Base-by-base conservation (phyloP, 2,888 invertebrate species). In the Orthonevra nobilis region DNA sequence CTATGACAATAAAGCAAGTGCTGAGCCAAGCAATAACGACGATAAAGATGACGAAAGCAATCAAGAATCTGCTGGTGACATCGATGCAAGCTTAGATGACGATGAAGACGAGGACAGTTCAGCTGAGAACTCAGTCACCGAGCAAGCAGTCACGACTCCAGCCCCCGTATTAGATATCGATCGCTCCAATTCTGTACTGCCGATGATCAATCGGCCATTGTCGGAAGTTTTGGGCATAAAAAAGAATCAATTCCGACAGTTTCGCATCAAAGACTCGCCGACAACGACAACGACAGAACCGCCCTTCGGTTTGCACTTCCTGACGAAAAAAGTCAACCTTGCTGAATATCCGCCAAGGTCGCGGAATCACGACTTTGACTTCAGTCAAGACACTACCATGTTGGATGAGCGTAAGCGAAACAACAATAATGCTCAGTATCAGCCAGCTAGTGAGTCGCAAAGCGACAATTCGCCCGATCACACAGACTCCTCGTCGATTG, bases 171-270 rank as follows among this genome's bases (percentile, higher is more conserved):
- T 54, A 81, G 83, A 66, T 69, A 81, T 10, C 23, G 68, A 17
- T 20, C 81, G 72, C 15, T 73, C 79, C 0, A 89, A 89, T 68
- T 87, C 88, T 0, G 82, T 89, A 26, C 81, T 89, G 58, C 89
- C 89, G n/a, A 89, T 87, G 85, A 89, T 89, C 9, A 89, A 89
- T 83, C 85, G 88, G 0, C 89, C 89, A 2, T 81, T 89, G 28
- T 89, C 89, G 19, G 89, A 89, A 82, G 89, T 89, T 23, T 82
- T 89, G 50, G 89, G 89, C 72, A 89, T 89, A 38, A 89, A 88
- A 61, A 89, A 89, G 82, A 88, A 89, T 79, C 89, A 89, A 82
- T 89, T 89, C 81, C 87, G 87, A 64, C 87, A 88, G 82, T 88
- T 89, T 34, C 86, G 89, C 3, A 85, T 89, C n/a, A 87, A 88